Conservation (phyloP, 1,140 invertebrate genomes). For the Aphidius gifuensis region DNA sequence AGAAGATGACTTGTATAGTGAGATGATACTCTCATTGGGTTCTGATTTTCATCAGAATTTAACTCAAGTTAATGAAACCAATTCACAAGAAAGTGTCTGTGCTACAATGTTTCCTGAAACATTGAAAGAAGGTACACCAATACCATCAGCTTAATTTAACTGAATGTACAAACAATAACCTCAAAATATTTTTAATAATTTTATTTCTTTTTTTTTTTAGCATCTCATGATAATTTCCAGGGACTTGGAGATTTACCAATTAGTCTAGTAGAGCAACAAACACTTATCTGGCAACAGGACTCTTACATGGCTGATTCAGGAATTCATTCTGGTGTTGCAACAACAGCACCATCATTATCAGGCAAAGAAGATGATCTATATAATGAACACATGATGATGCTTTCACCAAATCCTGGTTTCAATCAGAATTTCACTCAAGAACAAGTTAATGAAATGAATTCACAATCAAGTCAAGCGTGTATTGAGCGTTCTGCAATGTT, state of each 20-base stretch:
- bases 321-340: conserved; percentile 92
- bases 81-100: conserved; percentile 90
- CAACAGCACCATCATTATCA: conserved; percentile 85
- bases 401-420: conserved; percentile 87
- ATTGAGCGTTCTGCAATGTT: conserved; percentile 97
- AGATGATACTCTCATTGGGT: conserved; percentile 87
- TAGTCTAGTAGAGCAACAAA: conserved; percentile 82
- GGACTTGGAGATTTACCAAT: conserved; percentile 73
- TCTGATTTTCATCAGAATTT: conserved; percentile 86
- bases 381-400: conserved; percentile 83
- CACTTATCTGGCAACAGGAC: conserved; percentile 92
- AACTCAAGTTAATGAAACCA: conserved; percentile 95
- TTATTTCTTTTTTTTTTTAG: no score
- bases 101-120: conserved; percentile 99
- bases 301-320: conserved; percentile 93
- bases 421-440: conserved; percentile 88
- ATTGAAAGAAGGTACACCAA: conserved; percentile 92
- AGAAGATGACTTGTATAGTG: conserved; percentile 84
- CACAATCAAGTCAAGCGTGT: conserved; percentile 91
- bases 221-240: conserved; percentile 34
- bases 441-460: conserved; percentile 95
- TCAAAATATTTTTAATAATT: no score
- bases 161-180: no score
- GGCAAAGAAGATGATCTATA: conserved; percentile 86
- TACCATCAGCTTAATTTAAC: conserved; percentile 69